Percentiles rank a stretch among this genome's conserved stretches.
phyloP scores from a whole-genome alignment of 35 echinoderm and acorn worm species.

The Lytechinus variegatus region DNA sequence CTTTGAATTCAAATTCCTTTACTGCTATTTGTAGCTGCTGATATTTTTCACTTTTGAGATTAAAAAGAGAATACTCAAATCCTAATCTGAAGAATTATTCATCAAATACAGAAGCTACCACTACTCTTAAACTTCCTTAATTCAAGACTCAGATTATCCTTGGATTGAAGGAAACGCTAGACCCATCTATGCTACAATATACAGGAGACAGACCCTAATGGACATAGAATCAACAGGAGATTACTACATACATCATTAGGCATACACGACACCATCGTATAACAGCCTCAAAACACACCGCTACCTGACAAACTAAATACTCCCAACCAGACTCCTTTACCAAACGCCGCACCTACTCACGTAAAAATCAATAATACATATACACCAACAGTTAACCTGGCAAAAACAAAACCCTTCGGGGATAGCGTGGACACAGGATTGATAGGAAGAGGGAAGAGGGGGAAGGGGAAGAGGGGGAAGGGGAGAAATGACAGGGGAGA shows the following conservation, averaged over 20 bases:
- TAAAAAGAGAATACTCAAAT: not conserved
- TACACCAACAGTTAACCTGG: not conserved
- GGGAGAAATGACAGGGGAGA: not conserved
- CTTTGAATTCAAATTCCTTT: no score
- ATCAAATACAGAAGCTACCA: not conserved
- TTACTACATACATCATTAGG: not conserved
- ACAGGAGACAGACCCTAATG: not conserved
- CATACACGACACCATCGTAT: not conserved
- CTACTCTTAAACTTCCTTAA: not conserved
- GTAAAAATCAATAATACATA: not conserved
- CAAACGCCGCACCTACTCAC: not conserved
- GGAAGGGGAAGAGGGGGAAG: not conserved
- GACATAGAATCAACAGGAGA: not conserved
- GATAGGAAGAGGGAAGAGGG: not conserved
- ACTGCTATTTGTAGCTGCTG: no score
- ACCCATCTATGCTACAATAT: not conserved
- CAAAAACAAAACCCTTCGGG: constrained; percentile 17
- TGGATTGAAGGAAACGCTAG: not conserved
- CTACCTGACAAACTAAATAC: constrained; percentile 10
- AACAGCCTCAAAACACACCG: not conserved
- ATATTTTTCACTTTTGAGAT: no score
- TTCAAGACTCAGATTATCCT: not conserved
- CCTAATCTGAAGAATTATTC: not conserved
- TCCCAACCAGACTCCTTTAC: not conserved
- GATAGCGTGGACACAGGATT: not conserved